Base-by-base conservation (phyloP, 2,797 vertebrate species). In the Megaceryle alcyon region DNA sequence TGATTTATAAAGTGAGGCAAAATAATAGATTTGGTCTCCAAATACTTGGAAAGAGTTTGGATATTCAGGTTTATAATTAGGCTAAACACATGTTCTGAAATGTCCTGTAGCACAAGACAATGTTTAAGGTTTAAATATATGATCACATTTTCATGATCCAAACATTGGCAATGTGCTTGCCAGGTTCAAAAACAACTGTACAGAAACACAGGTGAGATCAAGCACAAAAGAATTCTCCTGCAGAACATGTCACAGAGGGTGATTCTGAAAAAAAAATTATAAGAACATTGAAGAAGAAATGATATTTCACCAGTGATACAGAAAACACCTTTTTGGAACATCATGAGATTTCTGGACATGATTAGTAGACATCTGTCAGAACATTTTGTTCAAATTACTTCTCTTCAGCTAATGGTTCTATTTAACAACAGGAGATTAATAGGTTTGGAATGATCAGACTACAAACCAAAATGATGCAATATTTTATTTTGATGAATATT, bases 301-400 rank as follows among this genome's bases (percentile, higher is more conserved):
- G 33, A 94, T n/a, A 71, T 56, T 88, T 83, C 33, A 59, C 12
- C 39, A 77, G 59, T 1, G 1, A 86, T 77, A 46, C 2, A 3
- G 49, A 89, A 90, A 82, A 75, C 54, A 91, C 19, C 53, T 85
- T 73, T 73, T 43, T 68, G 73, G 77, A 93, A 71, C 0, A 1
- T 29, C 61, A 33, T 79, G 33, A 31, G 23, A 81, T 92, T 77
- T 87, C 78, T 96, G 79, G 78, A 82, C 10, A 7, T 29, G 56
- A 59, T 87, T 94, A 96, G 39, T 54, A 80, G 92, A 73, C 49
- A 79, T 72, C 51, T 91, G 60, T 92, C 69, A 93, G 95, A 95
- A 94, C 54, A 86, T 66, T 92, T 83, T 89, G 83, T 93, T 92
- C 82, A 57, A 69, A 86, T 82, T 65, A 21, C 46, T 83, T 76